Conservation (phyloP, 2,888 invertebrate species). For the Drosophila aldrichi region DNA sequence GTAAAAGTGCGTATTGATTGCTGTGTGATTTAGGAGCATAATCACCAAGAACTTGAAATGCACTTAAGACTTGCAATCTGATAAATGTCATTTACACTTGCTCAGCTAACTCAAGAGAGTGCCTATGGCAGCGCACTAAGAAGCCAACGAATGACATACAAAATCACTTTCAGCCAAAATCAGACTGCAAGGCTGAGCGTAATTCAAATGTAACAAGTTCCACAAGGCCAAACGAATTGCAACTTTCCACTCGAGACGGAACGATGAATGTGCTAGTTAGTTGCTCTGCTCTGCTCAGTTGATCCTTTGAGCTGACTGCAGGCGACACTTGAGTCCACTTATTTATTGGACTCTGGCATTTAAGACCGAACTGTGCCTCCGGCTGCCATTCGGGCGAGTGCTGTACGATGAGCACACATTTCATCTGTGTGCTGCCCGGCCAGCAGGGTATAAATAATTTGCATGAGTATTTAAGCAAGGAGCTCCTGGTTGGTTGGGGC, state of each 20-base stretch:
- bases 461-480: background rate
- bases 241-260: constrained; percentile 6
- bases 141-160: constrained; percentile 11
- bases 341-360: constrained; percentile 13
- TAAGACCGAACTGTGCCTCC: background rate
- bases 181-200: background rate
- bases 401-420: background rate
- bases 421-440: background rate
- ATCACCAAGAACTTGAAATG: background rate
- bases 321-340: constrained; percentile 14
- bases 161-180: constrained; percentile 3
- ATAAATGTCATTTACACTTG: background rate
- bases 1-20: too few relatives aligned
- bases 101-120: background rate
- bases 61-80: background rate
- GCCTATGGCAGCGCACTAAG: background rate
- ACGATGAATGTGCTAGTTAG: background rate
- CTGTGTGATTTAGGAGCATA: too few relatives aligned
- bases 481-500: background rate
- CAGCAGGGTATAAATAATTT: constrained; percentile 8
- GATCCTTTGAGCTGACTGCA: constrained; percentile 15
- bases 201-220: background rate
- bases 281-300: background rate
- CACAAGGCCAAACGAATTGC: constrained; percentile 10
- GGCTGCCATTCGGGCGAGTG: background rate